These are phyloP conservation scores for Volucella zonaria DNA, from an alignment of 2,888 invertebrate species.

Conservation along the genomic window DNA sequence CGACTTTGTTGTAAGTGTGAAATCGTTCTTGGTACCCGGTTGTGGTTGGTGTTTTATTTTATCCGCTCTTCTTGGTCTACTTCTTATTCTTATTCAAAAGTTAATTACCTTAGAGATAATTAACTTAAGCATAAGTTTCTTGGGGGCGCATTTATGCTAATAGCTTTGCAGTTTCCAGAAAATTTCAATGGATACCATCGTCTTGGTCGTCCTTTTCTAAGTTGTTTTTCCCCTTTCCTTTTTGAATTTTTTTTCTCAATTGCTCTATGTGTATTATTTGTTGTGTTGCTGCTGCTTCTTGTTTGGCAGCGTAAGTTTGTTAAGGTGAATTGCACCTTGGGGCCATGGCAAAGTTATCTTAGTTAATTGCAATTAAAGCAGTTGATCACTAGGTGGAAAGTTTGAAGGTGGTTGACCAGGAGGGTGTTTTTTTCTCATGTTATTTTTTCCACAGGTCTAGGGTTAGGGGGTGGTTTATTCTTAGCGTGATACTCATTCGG, in stretches of 20 bases:
- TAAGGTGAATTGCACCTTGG: constrained; percentile 56
- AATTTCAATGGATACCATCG: constrained; percentile 32
- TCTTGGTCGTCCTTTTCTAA: constrained; percentile 44
- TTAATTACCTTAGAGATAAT: constrained; percentile 73
- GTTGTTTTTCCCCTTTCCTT: constrained; percentile 12
- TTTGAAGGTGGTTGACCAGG: not conserved
- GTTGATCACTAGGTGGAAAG: constrained; percentile 21
- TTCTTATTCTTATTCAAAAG: constrained; percentile 73
- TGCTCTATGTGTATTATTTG: constrained; percentile 19
- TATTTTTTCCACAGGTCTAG: too few relatives aligned
- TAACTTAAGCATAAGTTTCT: constrained; percentile 73
- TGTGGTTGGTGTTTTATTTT: constrained; percentile 56
- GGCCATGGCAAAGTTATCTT: constrained; percentile 43
- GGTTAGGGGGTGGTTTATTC: too few relatives aligned
- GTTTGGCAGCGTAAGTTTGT: constrained; percentile 32
- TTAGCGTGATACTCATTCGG: too few relatives aligned
- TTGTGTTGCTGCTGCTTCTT: constrained; percentile 16
- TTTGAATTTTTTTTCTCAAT: not conserved
- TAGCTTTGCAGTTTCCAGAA: constrained; percentile 56
- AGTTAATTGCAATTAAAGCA: constrained; percentile 63
- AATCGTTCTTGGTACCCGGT: constrained; percentile 48
- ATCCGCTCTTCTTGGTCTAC: constrained; percentile 63
- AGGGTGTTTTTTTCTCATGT: not conserved
- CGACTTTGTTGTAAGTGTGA: constrained; percentile 44
- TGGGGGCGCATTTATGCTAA: constrained; percentile 70